A percentile compares a stretch with the other conserved stretches of the same genome.
These are phyloP conservation scores for Metalampra italica DNA, from an alignment of 2,888 invertebrate genomes.

Conservation along the genomic window DNA sequence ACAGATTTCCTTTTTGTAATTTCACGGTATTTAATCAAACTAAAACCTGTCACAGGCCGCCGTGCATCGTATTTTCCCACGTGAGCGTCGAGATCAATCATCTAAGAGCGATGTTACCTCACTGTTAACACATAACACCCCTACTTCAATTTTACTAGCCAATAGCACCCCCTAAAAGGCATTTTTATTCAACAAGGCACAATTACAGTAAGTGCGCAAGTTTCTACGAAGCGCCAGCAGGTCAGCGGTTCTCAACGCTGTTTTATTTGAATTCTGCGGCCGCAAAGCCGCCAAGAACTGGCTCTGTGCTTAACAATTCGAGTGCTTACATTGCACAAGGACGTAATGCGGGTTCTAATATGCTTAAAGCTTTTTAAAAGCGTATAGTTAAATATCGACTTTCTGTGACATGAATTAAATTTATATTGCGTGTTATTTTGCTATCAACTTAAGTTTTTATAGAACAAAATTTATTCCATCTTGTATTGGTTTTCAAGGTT, in stretches of 20 bases:
- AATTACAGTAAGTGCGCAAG: constrained; percentile 58
- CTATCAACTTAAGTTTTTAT: too few species aligned
- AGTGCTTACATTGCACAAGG: too few species aligned
- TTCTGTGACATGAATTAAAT: too few species aligned
- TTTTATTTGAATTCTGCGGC: neutral
- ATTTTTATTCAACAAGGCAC: constrained; percentile 36
- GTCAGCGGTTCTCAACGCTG: constrained; percentile 5
- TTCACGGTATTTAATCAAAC: constrained; percentile 39
- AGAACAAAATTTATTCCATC: too few species aligned
- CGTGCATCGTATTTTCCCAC: constrained; percentile 3
- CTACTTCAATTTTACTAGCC: constrained; percentile 30
- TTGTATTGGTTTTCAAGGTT: too few species aligned
- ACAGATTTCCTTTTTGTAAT: too few species aligned
- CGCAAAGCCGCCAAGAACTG: too few species aligned
- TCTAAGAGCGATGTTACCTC: constrained; percentile 22
- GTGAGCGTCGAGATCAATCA: constrained; percentile 38
- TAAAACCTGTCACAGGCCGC: constrained; percentile 27
- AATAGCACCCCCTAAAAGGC: constrained; percentile 27
- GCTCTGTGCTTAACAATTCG: too few species aligned
- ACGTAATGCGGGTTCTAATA: too few species aligned
- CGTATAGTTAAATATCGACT: too few species aligned
- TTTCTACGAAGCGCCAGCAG: constrained; percentile 30
- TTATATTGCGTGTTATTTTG: too few species aligned
- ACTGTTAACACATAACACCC: constrained; percentile 11
- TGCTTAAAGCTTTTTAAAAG: too few species aligned